These are phyloP conservation scores for Argynnis bischoffii DNA, from an alignment of 2,888 invertebrate species.

Conservation along the genomic window DNA sequence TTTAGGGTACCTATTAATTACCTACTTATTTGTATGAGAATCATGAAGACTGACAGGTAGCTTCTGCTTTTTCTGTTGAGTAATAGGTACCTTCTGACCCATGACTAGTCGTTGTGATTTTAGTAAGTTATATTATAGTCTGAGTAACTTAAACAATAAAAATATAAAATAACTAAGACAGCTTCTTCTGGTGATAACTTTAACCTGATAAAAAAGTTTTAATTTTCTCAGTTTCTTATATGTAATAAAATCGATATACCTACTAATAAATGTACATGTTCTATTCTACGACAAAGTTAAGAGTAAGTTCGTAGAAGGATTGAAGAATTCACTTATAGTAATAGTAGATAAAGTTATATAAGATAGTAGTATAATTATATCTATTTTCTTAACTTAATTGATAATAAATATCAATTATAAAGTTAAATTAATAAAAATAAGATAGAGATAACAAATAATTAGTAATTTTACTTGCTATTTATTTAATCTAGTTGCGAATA, in stretches of 20 bases:
- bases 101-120: no score
- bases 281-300: constrained; percentile 76
- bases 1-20: no score
- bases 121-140: no score
- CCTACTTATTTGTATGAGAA: no score
- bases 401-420: constrained; percentile 12
- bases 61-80: no score
- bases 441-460: neutral
- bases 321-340: constrained; percentile 37
- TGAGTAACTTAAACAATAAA: neutral
- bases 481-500: constrained; percentile 39
- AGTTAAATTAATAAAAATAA: neutral
- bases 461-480: constrained; percentile 20
- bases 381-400: constrained; percentile 16
- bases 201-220: neutral
- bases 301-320: constrained; percentile 39
- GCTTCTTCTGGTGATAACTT: neutral
- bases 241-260: constrained; percentile 76
- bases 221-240: constrained; percentile 51
- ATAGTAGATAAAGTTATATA: constrained; percentile 22
- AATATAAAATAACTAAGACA: neutral
- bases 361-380: constrained; percentile 24
- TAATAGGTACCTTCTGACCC: no score
- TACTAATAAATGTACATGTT: constrained; percentile 71
- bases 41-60: no score